Evolutionary conservation across 2,797 vertebrate genomes (phyloP).

Genomic region (Rhynchonycteris naso): DNA sequence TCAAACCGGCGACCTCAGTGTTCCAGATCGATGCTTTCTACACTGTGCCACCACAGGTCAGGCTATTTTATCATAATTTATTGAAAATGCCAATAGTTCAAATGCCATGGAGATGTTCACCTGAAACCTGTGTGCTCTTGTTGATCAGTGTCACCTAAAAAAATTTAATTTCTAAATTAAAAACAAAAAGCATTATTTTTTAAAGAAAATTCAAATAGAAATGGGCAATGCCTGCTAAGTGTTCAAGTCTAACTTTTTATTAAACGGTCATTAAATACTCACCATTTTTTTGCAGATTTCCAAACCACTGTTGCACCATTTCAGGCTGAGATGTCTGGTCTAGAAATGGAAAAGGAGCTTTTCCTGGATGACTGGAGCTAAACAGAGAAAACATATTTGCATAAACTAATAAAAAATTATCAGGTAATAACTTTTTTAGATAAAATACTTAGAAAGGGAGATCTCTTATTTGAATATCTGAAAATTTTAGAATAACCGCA

Average conservation of each 20-base stretch:
- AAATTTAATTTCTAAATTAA: too few relatives aligned
- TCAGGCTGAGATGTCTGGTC: constrained; percentile 89
- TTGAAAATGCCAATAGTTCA: not conserved
- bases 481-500: constrained; percentile 14
- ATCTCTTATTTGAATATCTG: constrained; percentile 48
- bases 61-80: not conserved
- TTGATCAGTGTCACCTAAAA: too few relatives aligned
- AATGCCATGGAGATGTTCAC: too few relatives aligned
- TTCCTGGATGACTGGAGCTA: constrained; percentile 89
- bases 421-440: constrained; percentile 8
- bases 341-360: constrained; percentile 85
- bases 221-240: not conserved
- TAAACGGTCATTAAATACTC: constrained; percentile 68
- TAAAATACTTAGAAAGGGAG: constrained; percentile 31
- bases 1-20: too few relatives aligned
- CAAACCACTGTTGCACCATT: constrained; percentile 93
- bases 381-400: constrained; percentile 54
- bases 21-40: too few relatives aligned
- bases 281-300: constrained; percentile 89
- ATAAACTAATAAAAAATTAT: constrained; percentile 47
- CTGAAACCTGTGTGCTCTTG: too few relatives aligned
- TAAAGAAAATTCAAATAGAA: constrained; percentile 53
- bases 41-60: too few relatives aligned
- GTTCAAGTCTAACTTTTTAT: not conserved
- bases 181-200: not conserved